These are phyloP conservation scores for Allygus modestus DNA, from an alignment of 2,888 invertebrate species.

Conservation along the genomic window DNA sequence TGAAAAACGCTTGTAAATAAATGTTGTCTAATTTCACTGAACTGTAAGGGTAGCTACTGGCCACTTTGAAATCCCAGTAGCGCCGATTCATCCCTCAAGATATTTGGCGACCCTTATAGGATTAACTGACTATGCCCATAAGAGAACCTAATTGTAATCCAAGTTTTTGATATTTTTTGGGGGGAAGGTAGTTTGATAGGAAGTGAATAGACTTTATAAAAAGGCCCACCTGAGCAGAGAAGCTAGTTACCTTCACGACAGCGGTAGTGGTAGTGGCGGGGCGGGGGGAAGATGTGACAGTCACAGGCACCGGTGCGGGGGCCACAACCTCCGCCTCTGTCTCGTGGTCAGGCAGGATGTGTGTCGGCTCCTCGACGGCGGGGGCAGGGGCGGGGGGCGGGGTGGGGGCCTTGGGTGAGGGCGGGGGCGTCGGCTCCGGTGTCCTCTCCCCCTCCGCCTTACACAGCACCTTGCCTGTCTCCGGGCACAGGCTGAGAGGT, in stretches of 20 bases:
- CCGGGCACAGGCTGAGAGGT: slow-evolving; percentile 84
- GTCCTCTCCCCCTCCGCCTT: slow-evolving; percentile 81
- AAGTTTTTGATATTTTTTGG: too few species aligned
- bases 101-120: too few species aligned
- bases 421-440: slow-evolving; percentile 76
- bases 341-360: slow-evolving; percentile 57
- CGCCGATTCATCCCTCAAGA: too few species aligned
- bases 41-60: too few species aligned
- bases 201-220: too few species aligned
- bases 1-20: too few species aligned
- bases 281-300: background rate
- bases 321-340: slow-evolving; percentile 29
- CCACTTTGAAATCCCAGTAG: too few species aligned
- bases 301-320: background rate
- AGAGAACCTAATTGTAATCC: too few species aligned
- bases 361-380: slow-evolving; percentile 70
- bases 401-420: slow-evolving; percentile 73
- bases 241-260: slow-evolving; percentile 59
- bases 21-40: too few species aligned
- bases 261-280: slow-evolving; percentile 37
- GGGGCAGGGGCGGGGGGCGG: slow-evolving; percentile 71
- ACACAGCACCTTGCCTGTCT: slow-evolving; percentile 77
- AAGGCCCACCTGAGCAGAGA: too few species aligned
- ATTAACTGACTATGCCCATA: too few species aligned
- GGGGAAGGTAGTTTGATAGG: too few species aligned